These are phyloP conservation scores for Lepidocyrtinus sp. DNA, from an alignment of 2,888 invertebrate species.

Conservation along the genomic window DNA sequence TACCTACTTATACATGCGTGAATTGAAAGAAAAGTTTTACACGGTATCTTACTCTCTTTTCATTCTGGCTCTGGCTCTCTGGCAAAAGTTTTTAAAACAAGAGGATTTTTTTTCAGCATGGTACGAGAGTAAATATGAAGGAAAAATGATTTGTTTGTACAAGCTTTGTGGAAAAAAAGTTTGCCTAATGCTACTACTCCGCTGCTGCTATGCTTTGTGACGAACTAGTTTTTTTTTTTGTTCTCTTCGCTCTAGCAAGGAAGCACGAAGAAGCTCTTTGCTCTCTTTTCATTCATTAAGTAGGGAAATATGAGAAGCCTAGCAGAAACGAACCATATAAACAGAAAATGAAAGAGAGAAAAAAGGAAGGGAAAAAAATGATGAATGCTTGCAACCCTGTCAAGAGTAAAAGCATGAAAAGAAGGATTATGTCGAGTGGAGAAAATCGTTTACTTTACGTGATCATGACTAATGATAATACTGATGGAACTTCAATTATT, in stretches of 20 bases:
- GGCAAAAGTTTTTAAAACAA: too few relatives aligned
- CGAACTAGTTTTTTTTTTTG: too few relatives aligned
- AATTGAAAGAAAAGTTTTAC: neutral
- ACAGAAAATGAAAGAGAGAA: neutral
- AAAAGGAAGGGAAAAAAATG: neutral
- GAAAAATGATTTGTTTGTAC: conserved; percentile 1
- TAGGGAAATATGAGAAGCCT: neutral
- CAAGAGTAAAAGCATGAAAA: neutral
- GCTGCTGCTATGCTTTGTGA: neutral
- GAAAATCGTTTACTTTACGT: neutral
- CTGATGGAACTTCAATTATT: neutral
- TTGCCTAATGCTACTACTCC: neutral
- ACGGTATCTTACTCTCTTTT: neutral
- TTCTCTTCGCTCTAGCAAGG: neutral
- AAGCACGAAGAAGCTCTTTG: neutral
- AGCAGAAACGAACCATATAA: neutral
- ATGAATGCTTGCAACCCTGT: neutral
- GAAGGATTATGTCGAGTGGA: neutral
- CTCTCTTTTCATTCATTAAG: neutral
- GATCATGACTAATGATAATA: neutral
- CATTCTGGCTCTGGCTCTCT: too few relatives aligned
- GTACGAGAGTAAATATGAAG: neutral
- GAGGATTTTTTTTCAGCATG: too few relatives aligned
- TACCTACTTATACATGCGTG: conserved; percentile 4
- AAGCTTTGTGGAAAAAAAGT: neutral